Base-by-base conservation (phyloP, 2,113 vertebrate genomes). In the Cheirogaleus medius region DNA sequence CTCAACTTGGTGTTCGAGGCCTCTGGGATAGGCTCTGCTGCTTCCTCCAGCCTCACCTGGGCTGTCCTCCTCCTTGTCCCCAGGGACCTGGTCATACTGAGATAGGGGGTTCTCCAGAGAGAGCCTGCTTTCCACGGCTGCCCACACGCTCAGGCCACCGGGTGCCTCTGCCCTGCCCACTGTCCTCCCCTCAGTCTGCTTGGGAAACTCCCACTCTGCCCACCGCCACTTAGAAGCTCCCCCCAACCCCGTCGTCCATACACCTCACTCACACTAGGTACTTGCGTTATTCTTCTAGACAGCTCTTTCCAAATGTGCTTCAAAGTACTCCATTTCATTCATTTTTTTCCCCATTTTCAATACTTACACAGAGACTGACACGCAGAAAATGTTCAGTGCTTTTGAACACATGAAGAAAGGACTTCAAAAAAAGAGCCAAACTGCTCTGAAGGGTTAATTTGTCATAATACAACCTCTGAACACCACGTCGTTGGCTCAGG, bases 221-320 rank as follows among this genome's bases (percentile, higher is more conserved):
- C 25, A 42, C 34, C 20, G 66, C 44, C 7, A 34, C 10, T 1
- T 0, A 21, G 23, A 21, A 3, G 7, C 37, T 32, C 23, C 74
- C 9, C 1, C 90, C 3, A 1, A 2, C 2, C 10, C 47, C 8
- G 25, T 42, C 0, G 2, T 5, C 11, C 0, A 17, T 15, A 44
- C 20, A 13, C 37, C 13, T 44, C 1, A 9, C 25, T 87, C 54
- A 47, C 0, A 18, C 2, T 0, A 15, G 7, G 34, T 15, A n/a
- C 34, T 63, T n/a, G 9, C 1, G 1, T 47, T 29, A 42, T 3
- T 69, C 32, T 5, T 39, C 27, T 13, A 56, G 5, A 14, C 3
- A 18, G 25, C 32, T 85, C 20, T 80, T 71, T 80, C 47, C 49
- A 64, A 8, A 54, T 92, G 6, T 6, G 44, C 47, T 44, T 87